Base-by-base conservation (phyloP, 2,113 vertebrate species). In the Eonycteris spelaea region DNA sequence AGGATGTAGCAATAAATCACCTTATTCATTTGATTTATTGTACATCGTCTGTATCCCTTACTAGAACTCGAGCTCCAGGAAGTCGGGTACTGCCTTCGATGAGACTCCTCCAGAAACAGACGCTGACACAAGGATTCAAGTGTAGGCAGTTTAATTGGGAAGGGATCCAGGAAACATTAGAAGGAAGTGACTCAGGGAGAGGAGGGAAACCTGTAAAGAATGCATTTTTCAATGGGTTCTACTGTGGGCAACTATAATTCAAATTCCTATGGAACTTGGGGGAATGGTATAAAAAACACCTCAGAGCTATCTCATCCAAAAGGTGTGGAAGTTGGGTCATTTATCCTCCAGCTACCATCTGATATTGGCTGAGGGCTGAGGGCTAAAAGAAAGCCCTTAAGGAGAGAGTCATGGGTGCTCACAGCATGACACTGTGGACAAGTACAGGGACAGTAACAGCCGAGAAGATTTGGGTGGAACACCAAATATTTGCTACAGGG, bases 11-110 rank as follows among this genome's bases (percentile, higher is more conserved):
- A 48, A n/a, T 26, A 24, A 24, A 21, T 33, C 8, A 9, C 16
- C 71, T 68, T 33, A 30, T 28, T 67, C 67, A 33, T 38, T 53
- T 63, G 11, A 14, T 7, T 65, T 30, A 57, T 71, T 45, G 16
- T 59, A 12, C 45, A 71, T 79, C 45, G 4, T 67, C 91, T 78
- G 18, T 40, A n/a, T 45, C 55, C 61, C 74, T 90, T 79, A 35
- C 71, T 55, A 85, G 65, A 91, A 73, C 24, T 48, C 71, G 55
- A 84, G 51, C 28, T 78, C 55, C 30, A 77, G 18, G 48, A 90
- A 79, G 48, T 19, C 74, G 53, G 35, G 7, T 53, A 40, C 48
- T 21, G 4, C 59, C 83, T 85, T 71, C 40, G 11, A 35, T 5
- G 7, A 83, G 30, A 21, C 18, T 74, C 24, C 35, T 35, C 40